Conservation (phyloP, 2,797 vertebrate species). For the Gymnothorax javanicus region DNA sequence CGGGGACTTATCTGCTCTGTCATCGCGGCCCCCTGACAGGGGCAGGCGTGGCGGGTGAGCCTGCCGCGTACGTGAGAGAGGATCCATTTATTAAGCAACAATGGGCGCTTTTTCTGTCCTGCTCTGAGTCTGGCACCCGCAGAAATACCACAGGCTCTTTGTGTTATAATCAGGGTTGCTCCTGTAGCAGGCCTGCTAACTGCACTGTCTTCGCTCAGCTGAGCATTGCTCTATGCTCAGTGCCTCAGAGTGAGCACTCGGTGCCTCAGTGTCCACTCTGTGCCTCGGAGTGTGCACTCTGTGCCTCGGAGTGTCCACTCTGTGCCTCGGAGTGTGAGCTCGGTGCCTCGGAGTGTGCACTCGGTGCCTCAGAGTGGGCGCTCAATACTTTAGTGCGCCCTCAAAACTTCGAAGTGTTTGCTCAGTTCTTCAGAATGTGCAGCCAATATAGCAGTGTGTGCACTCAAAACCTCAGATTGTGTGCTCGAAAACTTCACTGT, state of each 20-base stretch:
- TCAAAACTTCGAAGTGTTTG: no score
- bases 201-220: background rate
- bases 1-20: constrained; percentile 45
- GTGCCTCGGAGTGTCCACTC: background rate
- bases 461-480: no score
- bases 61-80: constrained; percentile 45
- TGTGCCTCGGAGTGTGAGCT: no score
- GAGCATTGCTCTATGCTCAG: background rate
- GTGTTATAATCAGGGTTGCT: constrained; percentile 47
- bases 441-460: background rate
- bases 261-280: no score
- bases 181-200: background rate
- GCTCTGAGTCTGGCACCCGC: constrained; percentile 34
- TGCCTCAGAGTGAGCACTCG: background rate
- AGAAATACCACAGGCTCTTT: constrained; percentile 44
- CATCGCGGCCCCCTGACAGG: constrained; percentile 34
- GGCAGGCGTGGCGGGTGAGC: constrained; percentile 33
- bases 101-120: constrained; percentile 42
- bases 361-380: no score
- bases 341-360: no score
- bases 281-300: no score
- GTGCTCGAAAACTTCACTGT: no score
- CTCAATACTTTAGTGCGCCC: no score
- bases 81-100: constrained; percentile 50
- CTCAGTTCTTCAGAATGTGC: background rate